Conservation (phyloP, 2,113 vertebrate species). For the Merops nubicus region DNA sequence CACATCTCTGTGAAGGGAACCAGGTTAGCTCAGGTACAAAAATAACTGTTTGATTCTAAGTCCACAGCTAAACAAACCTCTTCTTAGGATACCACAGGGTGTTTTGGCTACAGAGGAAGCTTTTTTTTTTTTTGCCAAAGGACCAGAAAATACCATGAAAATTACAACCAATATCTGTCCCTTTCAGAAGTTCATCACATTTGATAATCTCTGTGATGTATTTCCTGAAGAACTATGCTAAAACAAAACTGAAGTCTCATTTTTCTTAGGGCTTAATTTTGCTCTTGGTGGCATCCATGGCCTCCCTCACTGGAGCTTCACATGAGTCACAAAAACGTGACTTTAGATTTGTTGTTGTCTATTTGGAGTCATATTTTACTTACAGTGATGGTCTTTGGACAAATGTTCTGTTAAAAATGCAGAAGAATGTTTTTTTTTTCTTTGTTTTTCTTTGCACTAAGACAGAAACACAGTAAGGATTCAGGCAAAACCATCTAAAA, state of each 20-base stretch:
- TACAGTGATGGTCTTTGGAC: neutral
- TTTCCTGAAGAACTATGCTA: neutral
- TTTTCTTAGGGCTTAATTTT: neutral
- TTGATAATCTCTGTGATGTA: neutral
- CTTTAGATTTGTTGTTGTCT: neutral
- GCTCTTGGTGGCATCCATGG: neutral
- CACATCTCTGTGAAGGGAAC: neutral
- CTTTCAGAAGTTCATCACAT: neutral
- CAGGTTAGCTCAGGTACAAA: neutral
- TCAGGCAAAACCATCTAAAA: neutral
- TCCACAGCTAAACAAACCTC: neutral
- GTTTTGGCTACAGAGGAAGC: neutral
- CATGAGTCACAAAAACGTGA: neutral
- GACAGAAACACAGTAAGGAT: neutral
- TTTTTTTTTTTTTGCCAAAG: neutral
- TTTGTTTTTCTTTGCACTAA: neutral
- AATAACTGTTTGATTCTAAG: neutral
- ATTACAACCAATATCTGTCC: neutral
- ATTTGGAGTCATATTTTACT: neutral
- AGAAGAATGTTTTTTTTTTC: neutral
- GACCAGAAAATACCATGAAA: neutral
- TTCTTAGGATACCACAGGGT: neutral
- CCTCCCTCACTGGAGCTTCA: neutral
- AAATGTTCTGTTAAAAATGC: neutral
- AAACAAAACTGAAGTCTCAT: neutral